Evolutionary conservation across 2,797 vertebrate species (phyloP).

Genomic region (Enoplosus armatus): DNA sequence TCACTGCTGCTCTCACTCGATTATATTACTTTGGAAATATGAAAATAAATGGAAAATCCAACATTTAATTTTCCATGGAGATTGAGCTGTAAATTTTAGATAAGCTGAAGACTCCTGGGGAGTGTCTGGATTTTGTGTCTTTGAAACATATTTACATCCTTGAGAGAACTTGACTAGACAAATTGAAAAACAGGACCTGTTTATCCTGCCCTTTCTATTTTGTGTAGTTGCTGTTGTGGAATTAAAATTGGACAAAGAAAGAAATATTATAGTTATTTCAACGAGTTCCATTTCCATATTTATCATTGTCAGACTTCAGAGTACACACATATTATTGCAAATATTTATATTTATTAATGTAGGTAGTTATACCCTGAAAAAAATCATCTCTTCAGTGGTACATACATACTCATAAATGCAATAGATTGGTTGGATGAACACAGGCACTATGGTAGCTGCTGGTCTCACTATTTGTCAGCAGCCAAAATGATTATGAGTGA

Average conservation of each 20-base stretch:
- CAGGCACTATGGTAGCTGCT: neutral
- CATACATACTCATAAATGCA: neutral
- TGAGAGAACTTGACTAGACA: neutral
- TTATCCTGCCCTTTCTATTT: neutral
- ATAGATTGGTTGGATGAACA: neutral
- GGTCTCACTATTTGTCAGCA: neutral
- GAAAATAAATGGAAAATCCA: constrained; percentile 24
- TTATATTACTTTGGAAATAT: constrained; percentile 24
- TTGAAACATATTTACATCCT: neutral
- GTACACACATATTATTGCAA: too few relatives aligned
- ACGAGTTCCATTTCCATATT: neutral
- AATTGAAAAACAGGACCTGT: neutral
- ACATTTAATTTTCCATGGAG: constrained; percentile 14
- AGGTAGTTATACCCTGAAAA: neutral
- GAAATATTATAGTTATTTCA: neutral
- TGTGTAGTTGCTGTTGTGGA: neutral
- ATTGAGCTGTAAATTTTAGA: constrained; percentile 22
- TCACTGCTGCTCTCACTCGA: constrained; percentile 12
- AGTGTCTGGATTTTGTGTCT: constrained; percentile 10
- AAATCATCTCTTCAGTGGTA: neutral
- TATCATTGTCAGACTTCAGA: neutral
- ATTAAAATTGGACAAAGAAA: neutral
- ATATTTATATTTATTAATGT: too few relatives aligned
- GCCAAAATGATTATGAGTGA: neutral
- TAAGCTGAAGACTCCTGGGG: neutral